Evolutionary conservation across 2,888 invertebrate species (phyloP).

Genomic region (Andrena praecox): DNA sequence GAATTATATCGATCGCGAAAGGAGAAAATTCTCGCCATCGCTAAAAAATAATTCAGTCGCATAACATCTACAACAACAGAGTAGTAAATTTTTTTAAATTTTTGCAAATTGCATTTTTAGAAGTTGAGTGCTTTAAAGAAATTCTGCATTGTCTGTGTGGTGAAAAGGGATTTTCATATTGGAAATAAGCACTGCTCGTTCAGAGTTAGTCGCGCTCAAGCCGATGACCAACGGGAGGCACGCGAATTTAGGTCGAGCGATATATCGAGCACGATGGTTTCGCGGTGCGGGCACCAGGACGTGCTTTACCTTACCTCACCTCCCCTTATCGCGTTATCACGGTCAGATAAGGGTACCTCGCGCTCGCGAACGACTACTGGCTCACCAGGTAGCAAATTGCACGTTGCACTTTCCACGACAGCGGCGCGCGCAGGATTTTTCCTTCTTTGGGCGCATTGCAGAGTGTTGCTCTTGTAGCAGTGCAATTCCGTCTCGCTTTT

Average conservation of each 20-base stretch:
- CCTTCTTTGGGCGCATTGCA: neutral
- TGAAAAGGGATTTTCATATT: neutral
- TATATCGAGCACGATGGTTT: conserved; percentile 33
- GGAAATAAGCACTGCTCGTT: conserved; percentile 4
- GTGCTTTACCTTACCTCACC: conserved; percentile 39
- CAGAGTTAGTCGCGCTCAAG: neutral
- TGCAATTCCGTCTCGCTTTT: neutral
- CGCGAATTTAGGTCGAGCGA: conserved; percentile 59
- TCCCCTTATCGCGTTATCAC: conserved; percentile 63
- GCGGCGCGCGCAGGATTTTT: neutral
- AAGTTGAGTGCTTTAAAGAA: too few relatives aligned
- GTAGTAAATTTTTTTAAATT: too few relatives aligned
- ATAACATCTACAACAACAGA: neutral
- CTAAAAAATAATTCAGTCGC: neutral
- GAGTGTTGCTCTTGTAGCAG: neutral
- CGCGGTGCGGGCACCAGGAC: conserved; percentile 56
- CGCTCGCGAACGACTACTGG: conserved; percentile 33
- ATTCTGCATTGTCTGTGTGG: neutral
- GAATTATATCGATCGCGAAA: neutral
- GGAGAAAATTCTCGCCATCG: neutral
- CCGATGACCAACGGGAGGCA: conserved; percentile 45
- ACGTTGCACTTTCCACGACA: conserved; percentile 21
- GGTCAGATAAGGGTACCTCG: conserved; percentile 57
- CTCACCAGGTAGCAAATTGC: conserved; percentile 37
- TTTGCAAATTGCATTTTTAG: too few relatives aligned